These are phyloP conservation scores for Thereva nobilitata DNA, from an alignment of 2,888 invertebrate genomes.

Conservation along the genomic window DNA sequence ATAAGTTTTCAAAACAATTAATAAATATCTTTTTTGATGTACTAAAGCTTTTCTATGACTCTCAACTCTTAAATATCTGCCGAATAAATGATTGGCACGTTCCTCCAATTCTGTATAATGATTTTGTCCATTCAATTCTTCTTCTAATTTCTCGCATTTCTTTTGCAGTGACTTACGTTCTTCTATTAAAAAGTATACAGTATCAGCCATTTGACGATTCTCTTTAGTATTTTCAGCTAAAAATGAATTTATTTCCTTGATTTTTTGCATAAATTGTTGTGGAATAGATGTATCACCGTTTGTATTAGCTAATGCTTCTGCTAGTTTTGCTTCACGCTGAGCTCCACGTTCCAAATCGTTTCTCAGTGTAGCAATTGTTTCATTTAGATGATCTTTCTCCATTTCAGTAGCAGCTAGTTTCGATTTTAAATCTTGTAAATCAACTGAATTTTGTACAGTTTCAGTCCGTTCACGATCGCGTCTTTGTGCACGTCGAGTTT, in stretches of 20 bases:
- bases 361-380: slow-evolving; percentile 51
- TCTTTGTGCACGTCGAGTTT: slow-evolving; percentile 52
- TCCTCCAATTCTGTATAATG: slow-evolving; percentile 52
- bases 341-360: slow-evolving; percentile 55
- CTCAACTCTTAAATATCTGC: slow-evolving; percentile 76
- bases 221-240: slow-evolving; percentile 61
- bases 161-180: slow-evolving; percentile 60
- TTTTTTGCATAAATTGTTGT: slow-evolving; percentile 56
- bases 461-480: slow-evolving; percentile 55
- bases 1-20: slow-evolving; percentile 64
- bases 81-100: slow-evolving; percentile 65
- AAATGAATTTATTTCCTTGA: slow-evolving; percentile 61
- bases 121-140: slow-evolving; percentile 42
- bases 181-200: slow-evolving; percentile 56
- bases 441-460: slow-evolving; percentile 51
- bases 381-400: slow-evolving; percentile 50
- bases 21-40: slow-evolving; percentile 88
- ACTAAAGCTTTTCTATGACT: slow-evolving; percentile 85
- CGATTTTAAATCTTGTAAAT: slow-evolving; percentile 52
- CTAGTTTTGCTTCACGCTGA: slow-evolving; percentile 54
- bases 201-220: slow-evolving; percentile 61
- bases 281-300: slow-evolving; percentile 52
- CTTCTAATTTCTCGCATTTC: slow-evolving; percentile 58
- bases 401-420: slow-evolving; percentile 49
- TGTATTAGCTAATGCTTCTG: slow-evolving; percentile 54